phyloP scores from a whole-genome alignment of 2,888 invertebrate genomes.

The Falcaria lacertinaria region DNA sequence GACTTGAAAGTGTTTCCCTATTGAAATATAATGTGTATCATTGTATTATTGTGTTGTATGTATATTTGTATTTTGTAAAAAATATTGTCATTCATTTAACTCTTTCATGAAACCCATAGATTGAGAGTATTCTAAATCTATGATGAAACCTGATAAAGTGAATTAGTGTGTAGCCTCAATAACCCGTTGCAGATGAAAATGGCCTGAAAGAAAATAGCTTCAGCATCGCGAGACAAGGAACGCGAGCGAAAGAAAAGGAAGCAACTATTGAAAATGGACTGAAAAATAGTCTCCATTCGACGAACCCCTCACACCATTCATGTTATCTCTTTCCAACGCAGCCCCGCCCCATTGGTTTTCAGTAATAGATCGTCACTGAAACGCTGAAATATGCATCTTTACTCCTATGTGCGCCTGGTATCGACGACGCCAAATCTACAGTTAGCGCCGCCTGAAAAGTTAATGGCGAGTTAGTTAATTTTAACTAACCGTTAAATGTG shows the following conservation, averaged over 20 bases:
- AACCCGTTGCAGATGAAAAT: no score
- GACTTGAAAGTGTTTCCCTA: no score
- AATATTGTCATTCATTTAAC: no score
- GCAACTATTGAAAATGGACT: slow-evolving; percentile 15
- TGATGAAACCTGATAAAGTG: no score
- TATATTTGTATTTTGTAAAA: no score
- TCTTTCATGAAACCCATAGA: no score
- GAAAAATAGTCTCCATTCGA: background rate
- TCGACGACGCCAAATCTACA: slow-evolving; percentile 57
- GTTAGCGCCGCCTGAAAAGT: slow-evolving; percentile 50
- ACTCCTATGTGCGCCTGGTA: slow-evolving; percentile 50
- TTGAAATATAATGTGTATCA: no score
- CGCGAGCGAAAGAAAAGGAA: background rate
- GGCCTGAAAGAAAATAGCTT: background rate
- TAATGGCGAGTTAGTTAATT: slow-evolving; percentile 6
- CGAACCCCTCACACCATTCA: background rate
- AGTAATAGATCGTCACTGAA: slow-evolving; percentile 29
- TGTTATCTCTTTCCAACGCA: background rate
- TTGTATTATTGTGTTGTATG: no score
- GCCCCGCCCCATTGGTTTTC: slow-evolving; percentile 25
- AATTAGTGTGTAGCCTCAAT: no score
- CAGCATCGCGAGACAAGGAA: background rate
- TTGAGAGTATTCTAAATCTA: no score
- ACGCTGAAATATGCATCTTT: slow-evolving; percentile 48
- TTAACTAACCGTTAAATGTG: background rate